Conservation (phyloP, 1,140 invertebrate genomes). For the Panonychus citri region DNA sequence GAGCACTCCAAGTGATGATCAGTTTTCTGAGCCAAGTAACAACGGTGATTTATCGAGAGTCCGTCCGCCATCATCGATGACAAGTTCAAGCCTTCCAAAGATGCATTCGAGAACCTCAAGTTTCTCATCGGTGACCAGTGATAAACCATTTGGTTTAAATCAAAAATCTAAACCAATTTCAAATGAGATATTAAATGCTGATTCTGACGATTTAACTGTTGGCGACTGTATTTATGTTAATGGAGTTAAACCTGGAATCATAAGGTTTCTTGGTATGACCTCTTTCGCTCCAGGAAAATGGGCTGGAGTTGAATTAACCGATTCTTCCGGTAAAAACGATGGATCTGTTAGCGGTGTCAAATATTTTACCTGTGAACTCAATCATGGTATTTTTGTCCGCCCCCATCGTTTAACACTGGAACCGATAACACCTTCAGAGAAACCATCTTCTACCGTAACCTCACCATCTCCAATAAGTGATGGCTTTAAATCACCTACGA, state of each 20-base stretch:
- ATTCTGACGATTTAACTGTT: conserved; percentile 69
- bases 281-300: conserved; percentile 64
- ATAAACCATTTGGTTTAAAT: not conserved
- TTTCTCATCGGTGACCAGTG: not conserved
- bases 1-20: no score
- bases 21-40: no score
- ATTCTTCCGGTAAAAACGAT: conserved; percentile 73
- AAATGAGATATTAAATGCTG: not conserved
- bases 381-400: conserved; percentile 49
- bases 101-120: not conserved
- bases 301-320: conserved; percentile 74
- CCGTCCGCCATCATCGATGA: not conserved
- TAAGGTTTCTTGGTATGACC: conserved; percentile 53
- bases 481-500: not conserved
- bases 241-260: conserved; percentile 62
- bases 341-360: conserved; percentile 64
- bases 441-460: not conserved
- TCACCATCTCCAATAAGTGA: not conserved
- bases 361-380: conserved; percentile 65
- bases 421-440: conserved; percentile 39
- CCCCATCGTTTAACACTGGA: conserved; percentile 60
- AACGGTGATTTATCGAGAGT: not conserved
- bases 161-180: not conserved
- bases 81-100: not conserved
- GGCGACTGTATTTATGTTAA: conserved; percentile 85